A percentile compares a stretch with the other conserved stretches of the same genome.
These are phyloP conservation scores for Luperina testacea DNA, from an alignment of 2,888 invertebrate genomes.

Conservation along the genomic window DNA sequence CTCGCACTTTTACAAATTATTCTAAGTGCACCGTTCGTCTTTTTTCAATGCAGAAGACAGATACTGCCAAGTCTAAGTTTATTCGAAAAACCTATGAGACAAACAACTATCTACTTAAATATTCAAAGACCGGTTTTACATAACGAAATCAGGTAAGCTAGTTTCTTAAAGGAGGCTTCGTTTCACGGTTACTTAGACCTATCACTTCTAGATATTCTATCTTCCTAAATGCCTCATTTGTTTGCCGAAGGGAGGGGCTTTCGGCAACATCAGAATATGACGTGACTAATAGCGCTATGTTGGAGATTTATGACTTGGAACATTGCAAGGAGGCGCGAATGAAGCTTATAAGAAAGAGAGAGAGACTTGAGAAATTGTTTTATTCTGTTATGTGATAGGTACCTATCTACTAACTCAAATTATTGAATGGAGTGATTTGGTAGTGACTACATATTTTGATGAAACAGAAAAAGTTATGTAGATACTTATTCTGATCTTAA, in stretches of 20 bases:
- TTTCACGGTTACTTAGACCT: constrained; percentile 52
- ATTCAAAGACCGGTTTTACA: constrained; percentile 16
- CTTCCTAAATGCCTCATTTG: constrained; percentile 68
- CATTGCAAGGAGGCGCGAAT: constrained; percentile 59
- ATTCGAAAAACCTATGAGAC: neutral
- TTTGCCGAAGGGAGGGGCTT: constrained; percentile 63
- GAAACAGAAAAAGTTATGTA: neutral
- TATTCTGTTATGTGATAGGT: constrained; percentile 27
- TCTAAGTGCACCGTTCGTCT: neutral
- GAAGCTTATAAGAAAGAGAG: constrained; percentile 41
- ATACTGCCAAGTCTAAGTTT: too few relatives aligned
- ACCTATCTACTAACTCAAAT: neutral
- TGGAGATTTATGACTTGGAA: constrained; percentile 72
- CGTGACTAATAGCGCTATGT: constrained; percentile 74
- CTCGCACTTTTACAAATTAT: constrained; percentile 2
- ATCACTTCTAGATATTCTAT: constrained; percentile 66
- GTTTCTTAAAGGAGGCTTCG: constrained; percentile 35
- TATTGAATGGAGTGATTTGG: constrained; percentile 29
- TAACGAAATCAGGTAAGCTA: constrained; percentile 36
- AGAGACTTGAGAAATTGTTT: constrained; percentile 22
- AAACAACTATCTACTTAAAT: constrained; percentile 12
- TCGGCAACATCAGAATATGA: constrained; percentile 73
- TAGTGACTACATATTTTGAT: neutral
- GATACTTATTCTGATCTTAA: neutral
- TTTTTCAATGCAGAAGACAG: neutral